Base-by-base conservation (phyloP, 2,113 vertebrate genomes). In the Ceuthmochares aereus region DNA sequence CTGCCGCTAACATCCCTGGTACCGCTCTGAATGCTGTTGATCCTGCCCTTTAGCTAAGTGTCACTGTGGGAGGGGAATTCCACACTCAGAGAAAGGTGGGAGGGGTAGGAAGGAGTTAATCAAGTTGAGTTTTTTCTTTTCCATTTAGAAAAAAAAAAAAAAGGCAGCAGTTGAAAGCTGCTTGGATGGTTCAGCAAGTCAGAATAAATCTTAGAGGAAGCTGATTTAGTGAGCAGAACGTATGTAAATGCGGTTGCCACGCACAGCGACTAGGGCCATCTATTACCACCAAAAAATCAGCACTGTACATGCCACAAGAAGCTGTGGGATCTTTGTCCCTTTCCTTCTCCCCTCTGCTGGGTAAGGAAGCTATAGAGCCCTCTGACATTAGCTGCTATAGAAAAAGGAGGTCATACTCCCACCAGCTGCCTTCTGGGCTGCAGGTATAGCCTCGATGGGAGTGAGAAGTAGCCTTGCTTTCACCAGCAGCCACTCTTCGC, bases 71-170 rank as follows among this genome's bases (percentile, higher is more conserved):
- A 94, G 64, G 79, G 90, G 88, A 96, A 94, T 81, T 88, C 75
- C 72, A 88, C 11, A 2, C 62, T 76, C 47, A 69, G 26, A 91
- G 55, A 89, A 85, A 79, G 37, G 66, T 89, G 63, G 79, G 84
- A 95, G 82, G 52, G 25, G 47, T 55, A 78, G 62, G 85, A 92
- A 90, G 56, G 72, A 94, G 90, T 93, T 96, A 84, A 92, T 68
- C 62, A 62, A 92, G 36, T 21, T 1, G 5, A 49, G 4, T 4
- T 9, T 90, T 93, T 91, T 45, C 22, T 84, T 94, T 84, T 72
- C 77, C 66, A 72, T 68, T 68, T 3, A 13, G 47, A 49, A 69
- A 70, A 45, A 45, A 70, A 42, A 68, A 59, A 52, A 66, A n/a
- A 55, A 8, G 10, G 25, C 87, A 93, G 59, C 75, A 62, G 59